Evolutionary conservation across 1,140 invertebrate genomes (phyloP).

Genomic region (Radopholus similis): DNA sequence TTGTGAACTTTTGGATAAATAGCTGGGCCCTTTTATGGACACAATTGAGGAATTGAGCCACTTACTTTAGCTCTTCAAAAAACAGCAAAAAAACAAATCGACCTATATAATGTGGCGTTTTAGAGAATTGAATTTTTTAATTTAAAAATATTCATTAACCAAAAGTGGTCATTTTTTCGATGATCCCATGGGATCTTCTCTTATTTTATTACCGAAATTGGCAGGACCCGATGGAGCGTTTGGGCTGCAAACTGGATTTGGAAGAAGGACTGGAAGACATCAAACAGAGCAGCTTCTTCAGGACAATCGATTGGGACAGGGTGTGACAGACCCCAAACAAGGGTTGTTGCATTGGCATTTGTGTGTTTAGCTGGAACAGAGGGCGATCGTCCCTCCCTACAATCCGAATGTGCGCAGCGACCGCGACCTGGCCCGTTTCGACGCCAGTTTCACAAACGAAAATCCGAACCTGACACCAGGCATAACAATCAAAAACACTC

Average conservation of each 20-base stretch:
- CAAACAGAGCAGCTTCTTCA: slow-evolving; percentile 84
- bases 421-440: slow-evolving; percentile 91
- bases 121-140: slow-evolving; percentile 28
- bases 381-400: slow-evolving; percentile 91
- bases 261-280: slow-evolving; percentile 71
- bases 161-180: no score
- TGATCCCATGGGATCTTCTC: no score
- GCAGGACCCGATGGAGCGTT: slow-evolving; percentile 81
- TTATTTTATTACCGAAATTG: no score
- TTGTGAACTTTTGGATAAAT: no score
- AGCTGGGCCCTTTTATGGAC: no score
- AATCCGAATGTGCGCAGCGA: slow-evolving; percentile 76
- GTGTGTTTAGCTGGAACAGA: slow-evolving; percentile 83
- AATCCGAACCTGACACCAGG: slow-evolving; percentile 86
- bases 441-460: slow-evolving; percentile 95
- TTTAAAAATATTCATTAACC: no score
- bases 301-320: slow-evolving; percentile 90
- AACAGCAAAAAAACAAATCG: no score
- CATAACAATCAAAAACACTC: background rate
- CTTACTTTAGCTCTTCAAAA: no score
- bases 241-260: slow-evolving; percentile 80
- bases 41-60: no score
- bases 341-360: no score
- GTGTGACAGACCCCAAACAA: slow-evolving; percentile 64
- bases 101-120: background rate